Evolutionary conservation across 2,888 invertebrate species (phyloP), one percentile per base, ranked within the genome.

Genomic region (Cataglyphis albicans): DNA sequence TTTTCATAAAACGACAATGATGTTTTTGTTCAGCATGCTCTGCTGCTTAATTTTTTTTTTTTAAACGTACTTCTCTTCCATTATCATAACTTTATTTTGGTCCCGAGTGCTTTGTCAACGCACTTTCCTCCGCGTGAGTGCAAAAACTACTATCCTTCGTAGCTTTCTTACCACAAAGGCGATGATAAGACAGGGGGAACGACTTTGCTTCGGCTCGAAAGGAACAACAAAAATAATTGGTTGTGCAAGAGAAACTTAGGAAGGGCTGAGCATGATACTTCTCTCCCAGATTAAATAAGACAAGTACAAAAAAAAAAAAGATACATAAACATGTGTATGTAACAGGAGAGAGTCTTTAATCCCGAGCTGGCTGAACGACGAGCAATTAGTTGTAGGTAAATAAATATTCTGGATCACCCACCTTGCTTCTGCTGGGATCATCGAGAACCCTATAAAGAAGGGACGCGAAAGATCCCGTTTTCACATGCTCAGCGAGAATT

Each of bases 321-420:
- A 41, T 44, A 48, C 25, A 75, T 38, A 44, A 52, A 18, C 52
- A 72, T 44, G 15, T 55, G 44, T 78, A 41, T 35, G 21, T 59
- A 59, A 59, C 73, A 78, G 73, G 78, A 78, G 72, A 78, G 59
- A 78, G 59, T 70, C 78, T 78, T 78, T 70, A 84, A 67, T 74
- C 88, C 88, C 87, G 82, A 89, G 82, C 82, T 89, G 88, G 87
- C 82, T 89, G 89, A 88, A 90, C 87, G 89, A 86, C 90, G 90
- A 88, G 85, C 88, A 87, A 88, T 88, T 90, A 89, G 87, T 90
- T 88, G 86, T 91, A 92, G 88, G 87, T 91, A 92, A 92, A 91
- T 91, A 90, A 93, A 92, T 76, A 76, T 90, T 89, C 86, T 90
- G 85, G 89, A 87, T 91, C 90, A 89, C 93, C 93, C 93, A 93